These are phyloP conservation scores for Azemiops feae DNA, from an alignment of 2,113 vertebrate species.

Conservation along the genomic window DNA sequence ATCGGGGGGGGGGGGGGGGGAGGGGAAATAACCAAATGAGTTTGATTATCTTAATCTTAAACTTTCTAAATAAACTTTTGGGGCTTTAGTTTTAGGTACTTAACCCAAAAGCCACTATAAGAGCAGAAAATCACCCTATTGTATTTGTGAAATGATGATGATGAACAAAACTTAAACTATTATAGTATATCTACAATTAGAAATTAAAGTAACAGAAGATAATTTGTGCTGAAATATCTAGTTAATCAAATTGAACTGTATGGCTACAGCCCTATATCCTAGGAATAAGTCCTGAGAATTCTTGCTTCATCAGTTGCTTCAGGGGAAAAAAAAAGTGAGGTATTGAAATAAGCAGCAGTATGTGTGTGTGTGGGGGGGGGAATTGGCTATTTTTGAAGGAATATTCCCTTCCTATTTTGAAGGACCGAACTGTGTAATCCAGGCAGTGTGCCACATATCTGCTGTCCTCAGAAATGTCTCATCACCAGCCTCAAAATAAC, in stretches of 20 bases:
- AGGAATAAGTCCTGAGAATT: neutral
- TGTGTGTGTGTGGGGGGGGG: no score
- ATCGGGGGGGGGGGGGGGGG: no score
- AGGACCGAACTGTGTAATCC: neutral
- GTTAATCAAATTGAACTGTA: conserved; percentile 55
- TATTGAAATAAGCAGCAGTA: neutral
- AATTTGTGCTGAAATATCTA: conserved; percentile 50
- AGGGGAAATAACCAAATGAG: neutral
- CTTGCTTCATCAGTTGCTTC: neutral
- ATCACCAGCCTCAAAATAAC: neutral
- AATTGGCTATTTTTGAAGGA: neutral
- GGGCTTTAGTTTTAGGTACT: neutral
- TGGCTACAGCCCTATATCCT: neutral
- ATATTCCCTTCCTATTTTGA: neutral
- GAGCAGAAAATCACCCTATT: neutral
- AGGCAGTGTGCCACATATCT: neutral
- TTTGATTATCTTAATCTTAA: neutral
- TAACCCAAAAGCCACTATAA: neutral
- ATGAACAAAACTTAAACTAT: neutral
- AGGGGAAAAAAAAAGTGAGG: neutral
- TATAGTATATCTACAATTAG: neutral
- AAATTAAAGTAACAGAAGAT: neutral
- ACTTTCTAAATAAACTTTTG: neutral
- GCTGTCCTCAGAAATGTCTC: neutral
- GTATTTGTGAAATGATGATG: neutral